phyloP scores from a whole-genome alignment of 1,140 invertebrate genomes.

The Euwallacea similis region DNA sequence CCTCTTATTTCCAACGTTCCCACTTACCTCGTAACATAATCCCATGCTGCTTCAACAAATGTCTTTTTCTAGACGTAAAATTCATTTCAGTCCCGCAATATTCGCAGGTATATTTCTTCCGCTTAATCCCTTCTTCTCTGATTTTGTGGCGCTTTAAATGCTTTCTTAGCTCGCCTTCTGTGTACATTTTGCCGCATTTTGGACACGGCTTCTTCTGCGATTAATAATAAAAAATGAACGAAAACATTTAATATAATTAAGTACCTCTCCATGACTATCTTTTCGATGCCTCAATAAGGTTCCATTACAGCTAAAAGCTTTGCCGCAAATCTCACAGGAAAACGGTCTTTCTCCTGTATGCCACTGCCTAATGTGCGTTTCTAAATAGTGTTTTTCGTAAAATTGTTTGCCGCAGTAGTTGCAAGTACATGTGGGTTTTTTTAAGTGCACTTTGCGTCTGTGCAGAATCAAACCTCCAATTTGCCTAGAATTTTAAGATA shows the following conservation, averaged over 20 bases:
- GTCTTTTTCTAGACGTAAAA: slow-evolving; percentile 35
- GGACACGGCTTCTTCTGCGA: slow-evolving; percentile 32
- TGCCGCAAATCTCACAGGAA: slow-evolving; percentile 37
- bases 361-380: slow-evolving; percentile 36
- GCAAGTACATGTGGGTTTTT: slow-evolving; percentile 32
- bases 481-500: slow-evolving; percentile 28
- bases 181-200: slow-evolving; percentile 37
- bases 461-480: slow-evolving; percentile 34
- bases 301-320: slow-evolving; percentile 34
- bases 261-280: slow-evolving; percentile 36
- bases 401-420: slow-evolving; percentile 37
- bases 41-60: slow-evolving; percentile 34
- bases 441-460: slow-evolving; percentile 32
- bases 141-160: slow-evolving; percentile 36
- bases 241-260: background rate
- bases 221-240: background rate
- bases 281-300: slow-evolving; percentile 33
- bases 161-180: slow-evolving; percentile 33
- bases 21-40: slow-evolving; percentile 33
- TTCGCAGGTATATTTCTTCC: slow-evolving; percentile 35
- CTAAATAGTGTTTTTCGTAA: slow-evolving; percentile 35
- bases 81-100: slow-evolving; percentile 37
- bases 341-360: slow-evolving; percentile 36
- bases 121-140: slow-evolving; percentile 31
- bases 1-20: background rate